These are phyloP conservation scores for Takifugu flavidus DNA, from an alignment of 2,113 vertebrate genomes.

Conservation along the genomic window DNA sequence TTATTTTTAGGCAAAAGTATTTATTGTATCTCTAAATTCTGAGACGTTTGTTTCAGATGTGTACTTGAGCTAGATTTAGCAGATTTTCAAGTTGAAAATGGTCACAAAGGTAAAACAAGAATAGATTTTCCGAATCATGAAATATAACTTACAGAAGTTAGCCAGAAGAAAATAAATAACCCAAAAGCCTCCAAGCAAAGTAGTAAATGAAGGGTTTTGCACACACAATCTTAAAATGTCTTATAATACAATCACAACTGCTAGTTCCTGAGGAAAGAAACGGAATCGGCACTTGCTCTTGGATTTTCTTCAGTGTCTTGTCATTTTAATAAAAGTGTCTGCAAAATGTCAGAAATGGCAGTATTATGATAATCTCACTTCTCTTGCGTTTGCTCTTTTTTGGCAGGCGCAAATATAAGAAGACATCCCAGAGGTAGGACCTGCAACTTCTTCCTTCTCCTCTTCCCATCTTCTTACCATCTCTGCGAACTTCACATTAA, in stretches of 20 bases:
- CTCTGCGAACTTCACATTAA: constrained; percentile 6
- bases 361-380: constrained; percentile 17
- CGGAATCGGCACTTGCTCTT: neutral
- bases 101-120: too few species aligned
- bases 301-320: neutral
- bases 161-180: too few species aligned
- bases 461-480: neutral
- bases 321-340: neutral
- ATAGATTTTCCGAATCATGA: too few species aligned
- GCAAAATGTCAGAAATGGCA: neutral
- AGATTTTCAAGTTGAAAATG: neutral
- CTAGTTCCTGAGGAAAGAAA: too few species aligned
- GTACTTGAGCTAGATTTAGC: neutral
- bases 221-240: too few species aligned
- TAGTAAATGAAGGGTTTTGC: neutral
- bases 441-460: constrained; percentile 19
- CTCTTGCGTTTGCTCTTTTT: constrained; percentile 54
- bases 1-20: too few species aligned
- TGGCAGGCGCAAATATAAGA: constrained; percentile 98
- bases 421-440: constrained; percentile 99
- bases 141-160: too few species aligned
- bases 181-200: too few species aligned
- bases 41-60: neutral
- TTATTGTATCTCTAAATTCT: too few species aligned
- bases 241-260: too few species aligned